Base-by-base conservation (phyloP, 2,888 invertebrate species). In the Cephonodes hylas region DNA sequence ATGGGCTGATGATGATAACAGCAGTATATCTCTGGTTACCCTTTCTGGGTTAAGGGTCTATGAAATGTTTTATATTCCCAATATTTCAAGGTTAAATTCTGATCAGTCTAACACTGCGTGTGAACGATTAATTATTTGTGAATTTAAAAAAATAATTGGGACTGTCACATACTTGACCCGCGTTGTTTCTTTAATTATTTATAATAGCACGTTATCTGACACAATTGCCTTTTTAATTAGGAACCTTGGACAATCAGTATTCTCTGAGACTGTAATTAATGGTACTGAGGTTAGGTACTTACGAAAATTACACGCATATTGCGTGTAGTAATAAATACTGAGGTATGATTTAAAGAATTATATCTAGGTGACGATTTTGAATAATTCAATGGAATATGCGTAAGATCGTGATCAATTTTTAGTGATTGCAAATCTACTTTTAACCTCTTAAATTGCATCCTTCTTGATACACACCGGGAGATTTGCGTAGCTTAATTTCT, bases 201-300 rank as follows among this genome's bases (percentile, higher is more conserved):
- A 10, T 48, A 15, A 25, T 2, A 7, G 7, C 15, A 15, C 25
- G 15, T 48, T 48, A 48, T 48, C 48, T 48, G 45, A 8, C 27
- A 48, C 44, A 48, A 25, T 48, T 15, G 15, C 7, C 27, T 48
- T 23, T 27, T 25, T 48, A 48, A 48, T 48, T 48, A 27, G 48
- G 15, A 27, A 22, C 42, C 65, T 63, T 74, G 60, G 58, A 10
- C 34, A 13, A 25, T 27, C 48, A 27, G n/a, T 27, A 27, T 48
- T 27, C n/a, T 27, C 23, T 22, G 27, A 25, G 25, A 15, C 15
- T 45, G 20, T 48, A 48, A 48, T 48, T 48, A 48, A 15, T 25
- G 27, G 48, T 25, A 27, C 15, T 27, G 25, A 10, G 38, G 38
- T 46, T 27, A 27, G 48, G n/a, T 48, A 15, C n/a, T 7, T 25